Base-by-base conservation (phyloP, 2,113 vertebrate species). In the Xiphophorus hellerii region DNA sequence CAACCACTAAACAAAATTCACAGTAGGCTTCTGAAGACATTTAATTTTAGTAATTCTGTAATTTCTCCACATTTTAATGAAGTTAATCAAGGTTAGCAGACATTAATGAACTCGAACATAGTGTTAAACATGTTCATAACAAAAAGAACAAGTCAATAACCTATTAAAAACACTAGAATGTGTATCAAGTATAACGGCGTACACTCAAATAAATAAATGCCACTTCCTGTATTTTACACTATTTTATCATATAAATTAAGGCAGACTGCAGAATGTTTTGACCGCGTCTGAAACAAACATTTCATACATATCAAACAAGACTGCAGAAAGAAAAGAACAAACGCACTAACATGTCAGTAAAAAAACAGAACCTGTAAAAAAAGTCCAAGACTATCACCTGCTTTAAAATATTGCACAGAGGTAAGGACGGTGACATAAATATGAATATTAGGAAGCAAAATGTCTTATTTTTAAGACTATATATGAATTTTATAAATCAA, bases 201-300 rank as follows among this genome's bases (percentile, higher is more conserved):
- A 96, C 95, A 93, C 65, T 92, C 93, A 94, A 93, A 95, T 91
- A 90, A 95, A 94, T 92, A 93, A 84, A 87, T 92, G 63, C 65
- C 63, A 65, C 83, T 76, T 79, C 74, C 79, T 66, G 77, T 78
- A 69, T 66, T 86, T 70, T 69, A 78, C 82, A 71, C 76, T 67
- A 70, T 60, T 66, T 79, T 67, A 76, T 78, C 74, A 79, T 77
- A 91, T 89, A 93, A 93, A 90, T 93, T 91, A 93, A 92, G 84
- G 88, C 84, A 22, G 84, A 93, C 88, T 74, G 85, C 85, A 87
- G 83, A 77, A 84, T 62, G 60, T 65, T 73, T 60, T n/a, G 73
- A 89, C 87, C 78, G 74, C 83, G 62, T 30, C 66, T 67, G 73
- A 80, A 78, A 74, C 71, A 54, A 58, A 84, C 68, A 62, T 71